These are phyloP conservation scores for Cylloceria caligata DNA, from an alignment of 2,888 invertebrate species.

Conservation along the genomic window DNA sequence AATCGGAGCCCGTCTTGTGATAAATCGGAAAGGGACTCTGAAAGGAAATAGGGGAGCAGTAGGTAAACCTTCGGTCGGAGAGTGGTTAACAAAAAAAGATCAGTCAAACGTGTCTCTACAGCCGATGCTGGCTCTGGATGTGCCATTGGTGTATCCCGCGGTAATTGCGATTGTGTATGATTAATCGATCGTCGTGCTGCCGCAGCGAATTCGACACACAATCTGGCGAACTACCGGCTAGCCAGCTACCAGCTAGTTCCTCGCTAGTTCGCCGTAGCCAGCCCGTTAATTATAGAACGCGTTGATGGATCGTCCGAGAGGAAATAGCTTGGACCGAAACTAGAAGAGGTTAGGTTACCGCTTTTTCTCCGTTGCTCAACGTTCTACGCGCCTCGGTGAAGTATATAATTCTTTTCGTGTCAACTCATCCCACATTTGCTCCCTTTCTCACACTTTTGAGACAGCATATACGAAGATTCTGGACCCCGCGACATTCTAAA, in stretches of 20 bases:
- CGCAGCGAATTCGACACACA: conserved; percentile 68
- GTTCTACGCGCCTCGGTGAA: neutral
- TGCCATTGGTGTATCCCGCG: conserved; percentile 32
- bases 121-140: conserved; percentile 45
- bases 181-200: conserved; percentile 71
- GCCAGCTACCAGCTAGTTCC: conserved; percentile 2
- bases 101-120: conserved; percentile 12
- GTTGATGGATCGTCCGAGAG: conserved; percentile 71
- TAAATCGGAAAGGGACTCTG: neutral
- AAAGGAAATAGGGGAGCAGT: neutral
- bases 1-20: neutral
- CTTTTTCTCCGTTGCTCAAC: conserved; percentile 2
- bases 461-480: too few relatives aligned
- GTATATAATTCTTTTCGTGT: too few relatives aligned
- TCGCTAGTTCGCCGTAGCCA: conserved; percentile 29
- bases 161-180: conserved; percentile 71
- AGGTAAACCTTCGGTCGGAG: neutral
- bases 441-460: too few relatives aligned
- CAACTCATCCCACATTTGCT: too few relatives aligned
- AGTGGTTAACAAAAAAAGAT: conserved; percentile 10
- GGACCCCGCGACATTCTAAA: too few relatives aligned
- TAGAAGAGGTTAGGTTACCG: conserved; percentile 8
- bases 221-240: conserved; percentile 24
- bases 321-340: conserved; percentile 54
- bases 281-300: conserved; percentile 72